Evolutionary conservation across 2,797 vertebrate species (phyloP), one percentile per base, ranked within the genome.

Genomic region (Eospalax fontanierii): DNA sequence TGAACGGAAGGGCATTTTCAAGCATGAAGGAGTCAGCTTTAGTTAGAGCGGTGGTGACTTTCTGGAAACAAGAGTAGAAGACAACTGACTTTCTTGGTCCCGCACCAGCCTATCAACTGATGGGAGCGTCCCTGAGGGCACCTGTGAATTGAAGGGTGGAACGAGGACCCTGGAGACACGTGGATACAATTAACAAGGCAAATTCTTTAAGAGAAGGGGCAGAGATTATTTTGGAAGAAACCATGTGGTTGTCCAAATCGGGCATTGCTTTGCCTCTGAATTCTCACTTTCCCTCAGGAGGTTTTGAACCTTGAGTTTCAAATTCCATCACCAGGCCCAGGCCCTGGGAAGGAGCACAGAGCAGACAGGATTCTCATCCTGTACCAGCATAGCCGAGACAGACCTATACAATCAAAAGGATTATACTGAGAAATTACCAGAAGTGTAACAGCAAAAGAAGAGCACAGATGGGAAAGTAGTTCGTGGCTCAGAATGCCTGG

Each of bases 11-110:
- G 26, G 97, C 46, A 2, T 99, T 98, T 90, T 96, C 97, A 73
- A 97, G 98, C 95, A 99, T 96, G 95, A 99, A 99, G 40, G 79
- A 16, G 2, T 95, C 98, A 3, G 99, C 99, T 21, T 95, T 98
- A 2, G 30, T 93, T 95, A 98, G 97, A 73, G 99, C 98, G 24
- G 90, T 40, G 3, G 95, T 95, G 75, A 99, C 98, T 96, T 90
- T 98, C 99, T 99, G 97, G 15, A 97, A 96, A 95, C 38, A 94
- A 81, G 57, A 97, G 70, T 10, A 97, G 61, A 80, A 76, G 57
- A 93, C 9, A 92, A 65, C 12, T 96, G 73, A 87, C 43, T 89
- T 18, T n/a, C 88, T 28, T n/a, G 73, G 40, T n/a, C 57, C 66
- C 89, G 46, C n/a, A 28, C 66, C 73, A 57, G 28, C 54, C 28